Percentiles rank a stretch among this genome's conserved stretches.
These are phyloP conservation scores for Aptenodytes patagonicus DNA, from an alignment of 2,113 vertebrate species.

Conservation along the genomic window DNA sequence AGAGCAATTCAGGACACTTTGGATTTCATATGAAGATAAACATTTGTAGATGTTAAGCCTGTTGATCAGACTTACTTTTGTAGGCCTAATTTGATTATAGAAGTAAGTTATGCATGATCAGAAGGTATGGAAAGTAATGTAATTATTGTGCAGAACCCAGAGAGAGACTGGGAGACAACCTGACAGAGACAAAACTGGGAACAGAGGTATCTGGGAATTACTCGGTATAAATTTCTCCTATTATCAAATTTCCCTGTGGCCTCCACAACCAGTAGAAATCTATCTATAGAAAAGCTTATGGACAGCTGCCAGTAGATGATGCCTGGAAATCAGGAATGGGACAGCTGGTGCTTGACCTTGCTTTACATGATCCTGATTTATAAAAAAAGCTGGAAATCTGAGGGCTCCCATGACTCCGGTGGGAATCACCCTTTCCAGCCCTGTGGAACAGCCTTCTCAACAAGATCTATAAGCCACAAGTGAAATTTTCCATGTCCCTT, in stretches of 20 bases:
- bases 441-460: not conserved
- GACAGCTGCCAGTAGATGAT: conserved; percentile 43
- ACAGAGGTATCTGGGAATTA: conserved; percentile 1
- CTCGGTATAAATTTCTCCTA: not conserved
- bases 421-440: conserved; percentile 29
- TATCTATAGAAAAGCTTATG: conserved; percentile 53
- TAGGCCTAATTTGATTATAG: not conserved
- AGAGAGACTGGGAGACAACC: not conserved
- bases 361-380: not conserved
- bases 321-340: conserved; percentile 35
- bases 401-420: not conserved
- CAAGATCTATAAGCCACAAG: not conserved
- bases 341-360: conserved; percentile 52
- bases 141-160: not conserved
- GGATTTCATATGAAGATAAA: not conserved
- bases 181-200: not conserved
- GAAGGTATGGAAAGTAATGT: not conserved
- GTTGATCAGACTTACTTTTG: not conserved
- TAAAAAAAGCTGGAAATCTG: conserved; percentile 35
- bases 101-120: not conserved
- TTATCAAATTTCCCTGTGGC: conserved; percentile 35
- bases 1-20: not conserved
- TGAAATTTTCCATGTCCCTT: conserved; percentile 2
- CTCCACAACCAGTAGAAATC: not conserved
- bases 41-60: not conserved